Percentiles rank a stretch among this genome's conserved stretches.
These are phyloP conservation scores for Temnothorax longispinosus DNA, from an alignment of 1,140 invertebrate species.

Conservation along the genomic window DNA sequence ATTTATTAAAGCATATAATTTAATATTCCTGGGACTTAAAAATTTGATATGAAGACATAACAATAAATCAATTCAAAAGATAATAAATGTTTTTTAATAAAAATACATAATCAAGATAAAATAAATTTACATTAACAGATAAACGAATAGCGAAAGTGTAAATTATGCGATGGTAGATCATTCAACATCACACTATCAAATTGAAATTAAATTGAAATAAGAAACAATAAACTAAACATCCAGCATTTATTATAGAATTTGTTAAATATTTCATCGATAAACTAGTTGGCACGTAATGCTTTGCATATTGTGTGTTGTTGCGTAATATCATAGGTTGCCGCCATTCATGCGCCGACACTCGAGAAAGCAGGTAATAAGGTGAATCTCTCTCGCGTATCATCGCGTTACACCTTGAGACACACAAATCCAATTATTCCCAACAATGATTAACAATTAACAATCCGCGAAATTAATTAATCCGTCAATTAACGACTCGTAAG, in stretches of 20 bases:
- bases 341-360: not conserved
- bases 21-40: not conserved
- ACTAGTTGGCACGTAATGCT: not conserved
- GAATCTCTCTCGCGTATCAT: not conserved
- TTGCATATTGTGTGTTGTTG: not conserved
- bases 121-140: not conserved
- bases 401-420: conserved; percentile 10
- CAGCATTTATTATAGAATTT: not conserved
- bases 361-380: not conserved
- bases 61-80: not conserved
- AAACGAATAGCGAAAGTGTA: not conserved
- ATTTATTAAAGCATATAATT: not conserved
- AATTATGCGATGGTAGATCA: not conserved
- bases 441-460: not conserved
- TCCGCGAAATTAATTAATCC: not conserved
- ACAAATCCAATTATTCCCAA: not conserved
- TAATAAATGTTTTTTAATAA: not conserved
- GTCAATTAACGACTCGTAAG: conserved; percentile 5
- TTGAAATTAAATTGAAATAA: not conserved
- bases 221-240: not conserved
- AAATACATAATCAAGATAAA: not conserved
- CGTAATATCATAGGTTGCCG: not conserved
- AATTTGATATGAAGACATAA: not conserved
- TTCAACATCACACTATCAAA: not conserved
- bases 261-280: not conserved